phyloP scores from a whole-genome alignment of 1,140 invertebrate species.

The Drosophila erecta region DNA sequence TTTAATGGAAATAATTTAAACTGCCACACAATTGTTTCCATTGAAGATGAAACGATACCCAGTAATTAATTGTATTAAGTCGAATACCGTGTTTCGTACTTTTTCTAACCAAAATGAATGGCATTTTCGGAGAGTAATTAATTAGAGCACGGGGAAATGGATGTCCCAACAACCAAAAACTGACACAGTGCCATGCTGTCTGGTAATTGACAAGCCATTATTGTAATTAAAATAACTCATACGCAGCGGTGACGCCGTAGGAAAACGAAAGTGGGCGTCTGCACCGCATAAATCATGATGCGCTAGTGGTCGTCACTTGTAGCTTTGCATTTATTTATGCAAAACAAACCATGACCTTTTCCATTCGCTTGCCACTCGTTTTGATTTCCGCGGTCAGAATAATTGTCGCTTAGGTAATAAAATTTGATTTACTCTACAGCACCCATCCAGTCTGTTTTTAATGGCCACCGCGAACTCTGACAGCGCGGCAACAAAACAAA shows the following conservation, averaged over 20 bases:
- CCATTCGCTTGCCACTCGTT: constrained; percentile 46
- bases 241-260: constrained; percentile 41
- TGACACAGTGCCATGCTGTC: constrained; percentile 60
- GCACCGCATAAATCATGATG: constrained; percentile 60
- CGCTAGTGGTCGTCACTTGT: constrained; percentile 46
- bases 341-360: constrained; percentile 14
- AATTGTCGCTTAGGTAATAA: constrained; percentile 80
- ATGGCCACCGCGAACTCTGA: constrained; percentile 37
- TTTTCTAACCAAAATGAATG: constrained; percentile 55
- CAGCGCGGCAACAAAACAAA: constrained; percentile 32
- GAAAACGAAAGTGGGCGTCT: constrained; percentile 5
- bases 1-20: constrained; percentile 72
- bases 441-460: constrained; percentile 56
- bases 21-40: constrained; percentile 36
- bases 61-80: constrained; percentile 63
- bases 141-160: constrained; percentile 51
- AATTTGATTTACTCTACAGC: constrained; percentile 66
- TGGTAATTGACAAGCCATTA: constrained; percentile 80
- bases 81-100: constrained; percentile 7
- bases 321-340: constrained; percentile 67
- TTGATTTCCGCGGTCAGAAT: constrained; percentile 64
- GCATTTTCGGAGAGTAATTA: constrained; percentile 60
- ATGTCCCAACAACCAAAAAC: constrained; percentile 37
- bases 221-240: constrained; percentile 82
- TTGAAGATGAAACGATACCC: constrained; percentile 23